Conservation (phyloP, 2,888 invertebrate species). For the Antheraea assamensis region DNA sequence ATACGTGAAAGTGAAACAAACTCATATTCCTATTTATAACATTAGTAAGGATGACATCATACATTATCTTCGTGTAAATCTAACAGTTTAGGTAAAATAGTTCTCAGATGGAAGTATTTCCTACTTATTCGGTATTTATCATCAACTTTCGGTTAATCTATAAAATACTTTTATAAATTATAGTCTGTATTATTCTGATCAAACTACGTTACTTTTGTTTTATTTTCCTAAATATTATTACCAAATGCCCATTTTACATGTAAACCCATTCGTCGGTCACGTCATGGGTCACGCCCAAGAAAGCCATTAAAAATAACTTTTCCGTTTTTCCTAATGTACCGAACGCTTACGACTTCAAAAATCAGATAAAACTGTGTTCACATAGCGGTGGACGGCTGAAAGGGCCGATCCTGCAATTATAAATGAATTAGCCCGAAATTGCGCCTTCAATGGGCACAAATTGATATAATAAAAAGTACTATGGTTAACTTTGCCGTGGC, state of each 20-base stretch:
- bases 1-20: too few species aligned
- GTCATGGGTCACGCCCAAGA: conserved; percentile 32
- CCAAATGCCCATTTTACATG: neutral
- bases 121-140: too few species aligned
- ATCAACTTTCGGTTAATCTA: too few species aligned
- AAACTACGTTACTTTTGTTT: too few species aligned
- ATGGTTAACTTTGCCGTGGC: conserved; percentile 52
- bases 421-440: conserved; percentile 79
- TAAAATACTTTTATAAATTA: too few species aligned
- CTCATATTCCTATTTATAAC: too few species aligned
- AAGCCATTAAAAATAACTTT: conserved; percentile 56
- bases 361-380: conserved; percentile 71
- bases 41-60: too few species aligned
- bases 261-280: conserved; percentile 19
- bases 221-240: neutral
- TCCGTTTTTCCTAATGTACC: conserved; percentile 59
- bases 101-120: too few species aligned
- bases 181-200: too few species aligned
- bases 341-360: conserved; percentile 39
- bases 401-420: conserved; percentile 76
- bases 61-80: too few species aligned
- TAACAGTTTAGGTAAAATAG: too few species aligned
- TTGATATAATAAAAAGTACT: conserved; percentile 81
- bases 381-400: conserved; percentile 56
- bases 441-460: conserved; percentile 79